These are phyloP conservation scores for Plebejus argus DNA, from an alignment of 2,888 invertebrate species.

Conservation along the genomic window DNA sequence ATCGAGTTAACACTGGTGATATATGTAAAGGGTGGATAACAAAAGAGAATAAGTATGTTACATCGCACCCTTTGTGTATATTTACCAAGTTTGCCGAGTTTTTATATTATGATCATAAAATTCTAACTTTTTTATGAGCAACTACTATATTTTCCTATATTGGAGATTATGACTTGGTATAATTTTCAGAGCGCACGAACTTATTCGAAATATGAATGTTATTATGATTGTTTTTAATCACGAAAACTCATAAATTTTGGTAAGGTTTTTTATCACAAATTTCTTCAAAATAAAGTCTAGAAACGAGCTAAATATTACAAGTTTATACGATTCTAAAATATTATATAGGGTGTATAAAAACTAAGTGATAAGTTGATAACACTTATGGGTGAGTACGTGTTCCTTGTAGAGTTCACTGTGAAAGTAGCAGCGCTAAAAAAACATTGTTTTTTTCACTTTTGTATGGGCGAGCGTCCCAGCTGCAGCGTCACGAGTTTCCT, in stretches of 20 bases:
- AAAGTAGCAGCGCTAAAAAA: too few species aligned
- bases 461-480: too few species aligned
- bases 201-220: neutral
- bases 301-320: too few species aligned
- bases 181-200: neutral
- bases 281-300: too few species aligned
- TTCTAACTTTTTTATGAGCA: neutral
- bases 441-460: too few species aligned
- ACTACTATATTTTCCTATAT: neutral
- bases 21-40: neutral
- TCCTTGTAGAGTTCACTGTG: too few species aligned
- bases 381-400: too few species aligned
- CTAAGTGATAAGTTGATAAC: too few species aligned
- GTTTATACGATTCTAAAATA: too few species aligned
- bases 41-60: slow-evolving; percentile 3
- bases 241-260: neutral
- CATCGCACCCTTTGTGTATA: slow-evolving; percentile 14
- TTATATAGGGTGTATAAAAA: too few species aligned
- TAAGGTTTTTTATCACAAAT: too few species aligned
- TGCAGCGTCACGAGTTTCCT: too few species aligned
- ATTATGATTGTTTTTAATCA: neutral
- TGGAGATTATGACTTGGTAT: neutral
- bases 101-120: slow-evolving; percentile 16
- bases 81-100: slow-evolving; percentile 2
- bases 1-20: slow-evolving; percentile 3